Conservation (phyloP, 2,113 vertebrate species). For the Pipra filicauda region DNA sequence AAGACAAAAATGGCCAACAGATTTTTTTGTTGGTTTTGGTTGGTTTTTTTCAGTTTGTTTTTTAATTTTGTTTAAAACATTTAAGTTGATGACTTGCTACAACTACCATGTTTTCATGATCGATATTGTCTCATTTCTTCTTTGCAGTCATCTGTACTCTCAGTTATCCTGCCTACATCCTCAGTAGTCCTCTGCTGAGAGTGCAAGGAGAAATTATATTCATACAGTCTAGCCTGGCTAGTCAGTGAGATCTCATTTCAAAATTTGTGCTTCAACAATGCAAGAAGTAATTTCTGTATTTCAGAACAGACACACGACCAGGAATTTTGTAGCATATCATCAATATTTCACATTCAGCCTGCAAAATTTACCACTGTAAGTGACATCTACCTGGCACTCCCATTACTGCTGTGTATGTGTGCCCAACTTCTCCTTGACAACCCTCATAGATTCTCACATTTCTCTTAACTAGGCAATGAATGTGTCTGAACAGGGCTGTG, state of each 20-base stretch:
- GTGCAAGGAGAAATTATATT: background rate
- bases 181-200: background rate
- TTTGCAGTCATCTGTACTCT: background rate
- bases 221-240: background rate
- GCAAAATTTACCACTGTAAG: background rate
- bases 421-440: background rate
- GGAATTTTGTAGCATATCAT: background rate
- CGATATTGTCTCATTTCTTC: background rate
- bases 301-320: background rate
- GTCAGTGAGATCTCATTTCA: background rate
- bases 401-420: background rate
- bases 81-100: background rate
- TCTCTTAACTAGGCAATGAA: background rate
- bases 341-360: background rate
- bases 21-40: background rate
- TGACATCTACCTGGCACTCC: background rate
- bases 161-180: background rate
- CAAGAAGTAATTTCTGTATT: background rate
- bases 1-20: background rate
- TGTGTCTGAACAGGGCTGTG: background rate
- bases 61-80: background rate
- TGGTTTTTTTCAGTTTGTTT: background rate
- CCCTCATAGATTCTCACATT: background rate
- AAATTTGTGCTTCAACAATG: background rate
- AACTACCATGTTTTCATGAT: background rate